These are phyloP conservation scores for Dromococcyx pavoninus DNA, from an alignment of 2,797 vertebrate species.

Conservation along the genomic window DNA sequence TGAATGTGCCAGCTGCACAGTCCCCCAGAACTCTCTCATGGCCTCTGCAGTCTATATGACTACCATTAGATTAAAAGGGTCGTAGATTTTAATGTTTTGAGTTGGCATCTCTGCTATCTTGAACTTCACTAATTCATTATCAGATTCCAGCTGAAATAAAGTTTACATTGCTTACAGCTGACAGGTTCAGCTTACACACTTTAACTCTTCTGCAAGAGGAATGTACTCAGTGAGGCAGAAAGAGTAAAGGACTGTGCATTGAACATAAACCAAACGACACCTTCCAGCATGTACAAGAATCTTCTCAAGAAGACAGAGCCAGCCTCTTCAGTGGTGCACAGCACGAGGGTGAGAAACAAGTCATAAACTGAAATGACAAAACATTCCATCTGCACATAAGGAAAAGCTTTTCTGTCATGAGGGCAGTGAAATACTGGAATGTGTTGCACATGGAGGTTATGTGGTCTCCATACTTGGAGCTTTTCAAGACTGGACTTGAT, in stretches of 20 bases:
- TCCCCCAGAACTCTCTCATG: not conserved
- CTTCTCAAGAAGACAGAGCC: not conserved
- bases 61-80: not conserved
- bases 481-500: not conserved
- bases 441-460: not conserved
- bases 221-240: not conserved
- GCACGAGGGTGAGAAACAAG: not conserved
- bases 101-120: not conserved
- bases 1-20: not conserved
- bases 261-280: not conserved
- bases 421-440: not conserved
- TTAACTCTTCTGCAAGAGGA: not conserved
- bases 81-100: not conserved
- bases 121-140: not conserved
- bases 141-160: not conserved
- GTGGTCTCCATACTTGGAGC: not conserved
- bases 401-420: not conserved
- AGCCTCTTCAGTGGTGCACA: not conserved
- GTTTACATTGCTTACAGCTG: not conserved
- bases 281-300: not conserved
- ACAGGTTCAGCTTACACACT: not conserved
- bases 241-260: not conserved
- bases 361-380: not conserved
- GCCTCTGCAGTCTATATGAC: not conserved
- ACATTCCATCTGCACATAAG: not conserved